phyloP scores from a whole-genome alignment of 2,113 vertebrate species.

The Phyllostomus discolor region DNA sequence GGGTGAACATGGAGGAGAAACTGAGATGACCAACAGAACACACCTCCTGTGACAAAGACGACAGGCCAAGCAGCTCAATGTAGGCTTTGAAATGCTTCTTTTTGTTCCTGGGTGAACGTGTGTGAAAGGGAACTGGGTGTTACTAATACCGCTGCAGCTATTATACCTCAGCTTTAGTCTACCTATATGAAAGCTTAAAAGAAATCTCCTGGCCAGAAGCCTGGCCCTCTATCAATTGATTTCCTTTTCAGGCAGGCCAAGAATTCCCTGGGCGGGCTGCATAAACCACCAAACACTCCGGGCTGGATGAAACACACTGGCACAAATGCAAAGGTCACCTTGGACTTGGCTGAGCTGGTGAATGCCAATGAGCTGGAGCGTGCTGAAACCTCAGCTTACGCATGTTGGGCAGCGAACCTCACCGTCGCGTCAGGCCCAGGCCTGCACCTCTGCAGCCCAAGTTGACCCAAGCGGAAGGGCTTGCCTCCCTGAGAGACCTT shows the following conservation, averaged over 20 bases:
- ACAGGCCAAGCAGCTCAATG: background rate
- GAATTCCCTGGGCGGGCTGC: background rate
- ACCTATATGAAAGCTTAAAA: constrained; percentile 11
- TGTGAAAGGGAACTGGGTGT: background rate
- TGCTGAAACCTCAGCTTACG: background rate
- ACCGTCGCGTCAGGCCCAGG: too few species aligned
- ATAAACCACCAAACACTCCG: background rate
- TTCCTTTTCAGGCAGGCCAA: constrained; percentile 32
- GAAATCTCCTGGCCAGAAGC: constrained; percentile 29
- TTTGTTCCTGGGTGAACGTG: background rate
- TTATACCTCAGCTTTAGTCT: background rate
- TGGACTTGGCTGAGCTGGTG: background rate
- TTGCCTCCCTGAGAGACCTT: background rate
- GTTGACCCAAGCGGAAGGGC: background rate
- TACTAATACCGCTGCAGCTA: background rate
- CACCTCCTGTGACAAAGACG: background rate
- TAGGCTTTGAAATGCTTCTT: background rate
- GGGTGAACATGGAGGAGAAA: background rate
- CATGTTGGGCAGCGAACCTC: background rate
- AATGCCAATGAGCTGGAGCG: background rate
- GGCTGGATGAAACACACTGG: background rate
- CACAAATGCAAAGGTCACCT: background rate
- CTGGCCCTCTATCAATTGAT: background rate
- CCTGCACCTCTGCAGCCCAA: background rate
- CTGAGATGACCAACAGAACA: background rate